Evolutionary conservation across 1,140 invertebrate genomes (phyloP).

Genomic region (Chironomus striatipennis): DNA sequence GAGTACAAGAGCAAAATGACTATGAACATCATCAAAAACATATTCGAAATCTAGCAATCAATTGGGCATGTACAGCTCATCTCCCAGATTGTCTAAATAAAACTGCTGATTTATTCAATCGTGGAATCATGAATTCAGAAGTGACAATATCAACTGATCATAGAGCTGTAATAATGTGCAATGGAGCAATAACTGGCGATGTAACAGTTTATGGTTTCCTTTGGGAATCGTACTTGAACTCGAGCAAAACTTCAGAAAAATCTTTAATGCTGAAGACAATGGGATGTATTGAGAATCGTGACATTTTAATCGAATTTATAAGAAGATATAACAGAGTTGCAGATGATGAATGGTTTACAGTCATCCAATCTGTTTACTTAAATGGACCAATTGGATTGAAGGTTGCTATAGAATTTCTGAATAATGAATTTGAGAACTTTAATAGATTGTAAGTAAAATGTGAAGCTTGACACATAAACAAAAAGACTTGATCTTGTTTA

Average conservation of each 20-base stretch:
- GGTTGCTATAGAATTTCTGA: not conserved
- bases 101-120: not conserved
- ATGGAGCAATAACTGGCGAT: not conserved
- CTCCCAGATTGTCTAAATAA: not conserved
- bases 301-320: not conserved
- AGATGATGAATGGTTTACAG: not conserved
- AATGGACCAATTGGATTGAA: not conserved
- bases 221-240: not conserved
- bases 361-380: not conserved
- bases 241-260: not conserved
- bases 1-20: not conserved
- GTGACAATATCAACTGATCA: not conserved
- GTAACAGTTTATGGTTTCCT: not conserved
- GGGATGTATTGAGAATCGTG: not conserved
- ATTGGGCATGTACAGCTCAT: not conserved
- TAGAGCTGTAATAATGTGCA: not conserved
- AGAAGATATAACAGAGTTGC: not conserved
- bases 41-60: not conserved
- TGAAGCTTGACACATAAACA: too few species aligned
- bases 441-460: slow-evolving; percentile 1
- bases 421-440: not conserved
- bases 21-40: not conserved
- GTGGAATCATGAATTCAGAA: not conserved
- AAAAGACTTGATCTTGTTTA: too few species aligned
- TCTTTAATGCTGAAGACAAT: not conserved